Evolutionary conservation across 2,797 vertebrate species (phyloP).

Genomic region (Naso thynnoides): DNA sequence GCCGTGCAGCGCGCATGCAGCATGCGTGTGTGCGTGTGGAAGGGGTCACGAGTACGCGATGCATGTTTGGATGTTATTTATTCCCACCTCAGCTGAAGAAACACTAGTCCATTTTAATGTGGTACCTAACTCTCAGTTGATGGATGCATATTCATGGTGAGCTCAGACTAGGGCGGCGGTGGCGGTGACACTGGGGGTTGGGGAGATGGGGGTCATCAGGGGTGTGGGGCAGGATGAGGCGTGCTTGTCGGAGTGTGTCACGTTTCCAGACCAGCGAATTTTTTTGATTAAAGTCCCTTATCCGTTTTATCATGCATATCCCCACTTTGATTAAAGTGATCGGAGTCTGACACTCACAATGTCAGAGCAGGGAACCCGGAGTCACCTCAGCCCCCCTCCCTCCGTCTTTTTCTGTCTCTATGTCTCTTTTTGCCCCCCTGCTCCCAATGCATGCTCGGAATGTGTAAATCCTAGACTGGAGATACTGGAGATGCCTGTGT

Average conservation of each 20-base stretch:
- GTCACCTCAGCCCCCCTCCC: slow-evolving; percentile 82
- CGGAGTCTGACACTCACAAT: slow-evolving; percentile 99
- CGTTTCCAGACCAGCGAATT: slow-evolving; percentile 99
- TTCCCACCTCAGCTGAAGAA: slow-evolving; percentile 75
- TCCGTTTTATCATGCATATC: slow-evolving; percentile 99
- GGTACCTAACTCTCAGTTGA: slow-evolving; percentile 87
- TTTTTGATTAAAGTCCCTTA: slow-evolving; percentile 99
- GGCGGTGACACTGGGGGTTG: slow-evolving; percentile 84
- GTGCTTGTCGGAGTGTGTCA: slow-evolving; percentile 98
- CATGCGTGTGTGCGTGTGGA: not conserved
- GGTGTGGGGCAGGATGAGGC: slow-evolving; percentile 84
- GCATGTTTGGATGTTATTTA: slow-evolving; percentile 52
- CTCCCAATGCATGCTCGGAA: slow-evolving; percentile 88
- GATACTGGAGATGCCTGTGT: slow-evolving; percentile 69
- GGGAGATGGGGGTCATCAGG: slow-evolving; percentile 75
- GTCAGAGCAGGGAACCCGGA: slow-evolving; percentile 92
- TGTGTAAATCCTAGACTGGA: slow-evolving; percentile 86
- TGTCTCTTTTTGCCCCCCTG: slow-evolving; percentile 33
- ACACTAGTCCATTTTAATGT: slow-evolving; percentile 94
- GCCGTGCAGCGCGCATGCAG: slow-evolving; percentile 9
- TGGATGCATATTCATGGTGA: slow-evolving; percentile 96
- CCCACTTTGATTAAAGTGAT: slow-evolving; percentile 99
- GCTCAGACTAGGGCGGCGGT: slow-evolving; percentile 87
- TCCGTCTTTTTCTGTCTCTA: slow-evolving; percentile 35
- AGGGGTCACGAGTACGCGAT: slow-evolving; percentile 1